Base-by-base conservation (phyloP, 2,888 invertebrate genomes). In the Hemithea aestivaria region DNA sequence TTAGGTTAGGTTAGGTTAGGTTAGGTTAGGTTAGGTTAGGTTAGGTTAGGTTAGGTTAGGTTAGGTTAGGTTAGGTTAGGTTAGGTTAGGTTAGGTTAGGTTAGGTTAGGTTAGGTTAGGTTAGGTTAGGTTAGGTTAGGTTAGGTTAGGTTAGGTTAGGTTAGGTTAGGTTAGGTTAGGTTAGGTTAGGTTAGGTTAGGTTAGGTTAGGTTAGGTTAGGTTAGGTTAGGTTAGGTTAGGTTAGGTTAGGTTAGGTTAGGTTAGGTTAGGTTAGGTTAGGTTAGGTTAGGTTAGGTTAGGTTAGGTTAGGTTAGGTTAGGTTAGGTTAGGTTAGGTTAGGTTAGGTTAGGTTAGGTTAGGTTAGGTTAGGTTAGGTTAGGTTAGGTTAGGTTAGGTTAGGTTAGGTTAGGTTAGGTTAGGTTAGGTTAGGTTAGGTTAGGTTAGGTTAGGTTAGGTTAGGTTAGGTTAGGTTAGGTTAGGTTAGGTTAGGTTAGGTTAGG, bases 361-460 rank as follows among this genome's bases (percentile, higher is more conserved):
- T 50, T 53, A 48, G 48, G 48, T 46, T 53, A 44, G 43, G 50
- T 48, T 53, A 48, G 48, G 50, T 50, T 53, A 50, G 50, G 50
- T 53, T 53, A 49, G 49, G 49, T 50, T 50, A 41, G 47, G 41
- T 46, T 48, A 45, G 46, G 50, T 48, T 50, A 48, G 49, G 53
- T 48, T 53, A 50, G 48, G 50, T 48, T 53, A 49, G 51, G 53
- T 51, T 53, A 51, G 51, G 51, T 51, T 49, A 45, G 47, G 48
- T 43, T 47, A 48, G 48, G 51, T 48, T 51, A 49, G 51, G 53
- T 49, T 51, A 49, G 49, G 51, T 44, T 51, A 45, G 45, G 53
- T 48, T 53, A 50, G 49, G 53, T 51, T 53, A 53, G 53, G 53
- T 53, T 53, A 53, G 53, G 53, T 53, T 51, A 44, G 52, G 45